Percentiles rank a stretch among this genome's conserved stretches.
Evolutionary conservation across 2,888 invertebrate species (phyloP).

Genomic region (Cantharis flavilabris): DNA sequence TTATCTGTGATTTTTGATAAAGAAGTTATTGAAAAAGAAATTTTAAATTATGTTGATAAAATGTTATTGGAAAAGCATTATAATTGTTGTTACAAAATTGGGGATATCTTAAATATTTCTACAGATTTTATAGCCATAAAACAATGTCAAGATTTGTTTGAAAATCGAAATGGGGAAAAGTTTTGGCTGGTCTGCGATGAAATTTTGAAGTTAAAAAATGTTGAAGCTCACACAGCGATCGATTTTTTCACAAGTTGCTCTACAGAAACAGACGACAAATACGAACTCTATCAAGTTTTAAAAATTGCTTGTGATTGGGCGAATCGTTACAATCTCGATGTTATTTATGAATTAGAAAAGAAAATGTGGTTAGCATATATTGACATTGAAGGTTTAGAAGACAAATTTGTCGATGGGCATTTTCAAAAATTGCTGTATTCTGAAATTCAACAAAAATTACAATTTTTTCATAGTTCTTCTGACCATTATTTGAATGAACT

Average conservation of each 20-base stretch:
- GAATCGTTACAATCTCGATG: slow-evolving; percentile 39
- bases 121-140: slow-evolving; percentile 61
- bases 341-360: slow-evolving; percentile 45
- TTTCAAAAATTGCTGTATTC: slow-evolving; percentile 6
- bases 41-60: slow-evolving; percentile 60
- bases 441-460: slow-evolving; percentile 19
- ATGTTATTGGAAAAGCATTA: slow-evolving; percentile 60
- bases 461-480: not conserved
- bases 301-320: slow-evolving; percentile 51
- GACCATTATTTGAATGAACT: slow-evolving; percentile 50
- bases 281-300: slow-evolving; percentile 58
- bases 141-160: slow-evolving; percentile 61
- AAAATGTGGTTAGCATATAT: slow-evolving; percentile 48
- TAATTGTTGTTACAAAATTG: slow-evolving; percentile 63
- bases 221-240: slow-evolving; percentile 66
- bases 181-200: slow-evolving; percentile 67
- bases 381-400: slow-evolving; percentile 25
- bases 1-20: slow-evolving; percentile 51
- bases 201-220: slow-evolving; percentile 64
- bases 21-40: slow-evolving; percentile 54
- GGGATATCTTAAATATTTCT: slow-evolving; percentile 58
- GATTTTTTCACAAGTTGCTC: slow-evolving; percentile 66
- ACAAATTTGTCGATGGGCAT: not conserved
- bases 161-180: slow-evolving; percentile 55
- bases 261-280: slow-evolving; percentile 55